These are phyloP conservation scores for Brachymystax lenok DNA, from an alignment of 2,797 vertebrate species.

Conservation along the genomic window DNA sequence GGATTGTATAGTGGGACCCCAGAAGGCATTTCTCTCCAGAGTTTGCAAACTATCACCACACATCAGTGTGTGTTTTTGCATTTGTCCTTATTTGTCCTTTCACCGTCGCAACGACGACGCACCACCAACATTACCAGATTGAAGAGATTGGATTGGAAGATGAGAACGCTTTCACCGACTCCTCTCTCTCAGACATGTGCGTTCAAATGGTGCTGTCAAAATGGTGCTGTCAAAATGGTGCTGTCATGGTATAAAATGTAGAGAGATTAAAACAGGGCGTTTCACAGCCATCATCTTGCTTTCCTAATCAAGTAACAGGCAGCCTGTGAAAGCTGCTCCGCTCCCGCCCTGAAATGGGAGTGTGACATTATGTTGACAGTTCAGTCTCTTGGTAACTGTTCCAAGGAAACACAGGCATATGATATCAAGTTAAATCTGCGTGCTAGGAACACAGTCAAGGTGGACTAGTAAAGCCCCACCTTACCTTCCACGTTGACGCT, in stretches of 20 bases:
- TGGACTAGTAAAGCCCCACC: constrained; percentile 45
- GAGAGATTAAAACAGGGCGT: constrained; percentile 62
- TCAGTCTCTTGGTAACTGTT: constrained; percentile 57
- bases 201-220: constrained; percentile 51
- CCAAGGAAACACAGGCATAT: constrained; percentile 55
- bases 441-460: background rate
- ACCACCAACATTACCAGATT: constrained; percentile 52
- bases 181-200: constrained; percentile 53
- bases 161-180: constrained; percentile 46
- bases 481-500: constrained; percentile 43
- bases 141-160: constrained; percentile 61
- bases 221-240: constrained; percentile 73
- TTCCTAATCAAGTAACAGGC: constrained; percentile 70
- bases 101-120: constrained; percentile 43
- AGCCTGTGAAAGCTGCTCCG: constrained; percentile 40
- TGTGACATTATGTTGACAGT: constrained; percentile 61
- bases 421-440: constrained; percentile 16
- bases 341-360: constrained; percentile 63
- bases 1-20: too few relatives aligned
- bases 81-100: constrained; percentile 7
- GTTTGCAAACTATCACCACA: constrained; percentile 26
- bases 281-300: constrained; percentile 66
- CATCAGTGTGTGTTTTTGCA: constrained; percentile 22
- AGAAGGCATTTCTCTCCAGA: constrained; percentile 23
- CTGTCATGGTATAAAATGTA: constrained; percentile 68